phyloP scores from a whole-genome alignment of 1,140 invertebrate genomes.

The Anastrepha obliqua region DNA sequence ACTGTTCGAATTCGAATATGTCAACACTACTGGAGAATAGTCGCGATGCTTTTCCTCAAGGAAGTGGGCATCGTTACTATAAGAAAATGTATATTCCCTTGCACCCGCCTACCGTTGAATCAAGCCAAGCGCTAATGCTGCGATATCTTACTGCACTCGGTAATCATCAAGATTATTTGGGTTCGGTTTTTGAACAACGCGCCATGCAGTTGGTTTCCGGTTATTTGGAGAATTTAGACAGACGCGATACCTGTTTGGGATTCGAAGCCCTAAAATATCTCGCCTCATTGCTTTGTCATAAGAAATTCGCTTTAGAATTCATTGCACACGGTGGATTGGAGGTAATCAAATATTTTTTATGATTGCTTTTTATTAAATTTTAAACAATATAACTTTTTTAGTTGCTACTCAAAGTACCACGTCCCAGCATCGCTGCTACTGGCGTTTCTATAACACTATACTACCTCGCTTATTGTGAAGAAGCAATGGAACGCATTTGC shows the following conservation, averaged over 20 bases:
- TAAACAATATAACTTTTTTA: conserved; percentile 67
- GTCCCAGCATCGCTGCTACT: conserved; percentile 94
- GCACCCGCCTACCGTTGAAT: conserved; percentile 89
- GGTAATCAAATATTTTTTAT: conserved; percentile 69
- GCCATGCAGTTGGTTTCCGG: conserved; percentile 91
- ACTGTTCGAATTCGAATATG: conserved; percentile 66
- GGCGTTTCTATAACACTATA: conserved; percentile 97
- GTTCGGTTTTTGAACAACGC: conserved; percentile 93
- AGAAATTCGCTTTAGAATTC: conserved; percentile 98
- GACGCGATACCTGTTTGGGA: conserved; percentile 91
- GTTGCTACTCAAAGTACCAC: conserved; percentile 89
- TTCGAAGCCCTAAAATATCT: conserved; percentile 97
- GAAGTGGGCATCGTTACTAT: conserved; percentile 62
- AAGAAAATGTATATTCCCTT: conserved; percentile 81
- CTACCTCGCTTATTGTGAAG: conserved; percentile 97
- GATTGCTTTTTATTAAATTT: not conserved
- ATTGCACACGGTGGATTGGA: conserved; percentile 89
- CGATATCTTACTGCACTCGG: conserved; percentile 95
- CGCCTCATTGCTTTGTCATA: conserved; percentile 94
- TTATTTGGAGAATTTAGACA: conserved; percentile 92
- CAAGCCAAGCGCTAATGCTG: conserved; percentile 93
- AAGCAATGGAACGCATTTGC: conserved; percentile 97
- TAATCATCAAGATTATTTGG: conserved; percentile 97
- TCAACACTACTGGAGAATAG: conserved; percentile 71
- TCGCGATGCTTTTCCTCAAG: conserved; percentile 65